phyloP scores from a whole-genome alignment of 2,888 invertebrate species.

The Bombylius major region DNA sequence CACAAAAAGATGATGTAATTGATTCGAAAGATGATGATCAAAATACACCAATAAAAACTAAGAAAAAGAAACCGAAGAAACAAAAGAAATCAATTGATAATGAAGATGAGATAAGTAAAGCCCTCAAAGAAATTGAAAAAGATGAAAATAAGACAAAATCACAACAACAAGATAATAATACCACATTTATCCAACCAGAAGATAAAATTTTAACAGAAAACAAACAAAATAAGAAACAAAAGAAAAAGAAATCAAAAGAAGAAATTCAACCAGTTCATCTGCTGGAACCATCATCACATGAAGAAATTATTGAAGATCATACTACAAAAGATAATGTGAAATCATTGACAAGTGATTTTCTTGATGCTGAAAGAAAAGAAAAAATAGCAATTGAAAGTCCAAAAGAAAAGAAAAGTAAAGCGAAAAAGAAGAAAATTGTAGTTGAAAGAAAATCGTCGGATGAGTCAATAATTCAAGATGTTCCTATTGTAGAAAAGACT shows the following conservation, averaged over 20 bases:
- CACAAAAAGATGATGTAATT: slow-evolving; percentile 24
- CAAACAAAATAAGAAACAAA: not conserved
- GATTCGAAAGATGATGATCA: slow-evolving; percentile 32
- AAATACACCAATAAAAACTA: slow-evolving; percentile 17
- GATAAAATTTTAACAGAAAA: not conserved
- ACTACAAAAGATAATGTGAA: not conserved
- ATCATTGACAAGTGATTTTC: not conserved
- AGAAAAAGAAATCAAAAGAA: not conserved
- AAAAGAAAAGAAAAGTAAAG: not conserved
- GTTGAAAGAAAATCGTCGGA: not conserved
- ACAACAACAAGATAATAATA: slow-evolving; percentile 12
- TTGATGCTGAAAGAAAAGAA: not conserved
- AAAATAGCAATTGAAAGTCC: not conserved
- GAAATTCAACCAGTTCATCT: not conserved
- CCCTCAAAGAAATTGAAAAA: slow-evolving; percentile 4
- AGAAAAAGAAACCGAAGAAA: slow-evolving; percentile 23
- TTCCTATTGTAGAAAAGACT: not conserved
- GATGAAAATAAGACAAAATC: slow-evolving; percentile 18
- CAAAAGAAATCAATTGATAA: slow-evolving; percentile 19
- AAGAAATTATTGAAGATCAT: not conserved
- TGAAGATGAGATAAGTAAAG: slow-evolving; percentile 19
- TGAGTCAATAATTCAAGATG: not conserved
- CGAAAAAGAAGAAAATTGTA: not conserved
- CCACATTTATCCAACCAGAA: not conserved
- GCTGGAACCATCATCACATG: not conserved